phyloP scores from a whole-genome alignment of 2,113 vertebrate genomes.

The Ophiodon elongatus region DNA sequence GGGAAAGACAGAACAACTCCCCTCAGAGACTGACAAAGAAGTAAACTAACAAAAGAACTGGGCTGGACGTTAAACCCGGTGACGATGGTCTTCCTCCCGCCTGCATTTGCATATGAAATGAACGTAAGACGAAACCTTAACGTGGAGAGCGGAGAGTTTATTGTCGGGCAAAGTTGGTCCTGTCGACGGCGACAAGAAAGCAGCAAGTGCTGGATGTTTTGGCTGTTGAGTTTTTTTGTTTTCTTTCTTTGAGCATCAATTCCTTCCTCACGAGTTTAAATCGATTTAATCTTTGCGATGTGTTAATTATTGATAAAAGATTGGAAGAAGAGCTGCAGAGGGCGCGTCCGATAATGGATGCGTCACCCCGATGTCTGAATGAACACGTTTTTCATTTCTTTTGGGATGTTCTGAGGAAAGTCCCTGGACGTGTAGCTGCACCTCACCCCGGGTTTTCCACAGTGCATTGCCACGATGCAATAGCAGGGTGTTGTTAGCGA shows the following conservation, averaged over 20 bases:
- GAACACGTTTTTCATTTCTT: background rate
- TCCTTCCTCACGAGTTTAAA: background rate
- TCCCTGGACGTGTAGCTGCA: no score
- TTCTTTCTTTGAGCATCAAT: background rate
- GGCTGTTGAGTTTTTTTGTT: background rate
- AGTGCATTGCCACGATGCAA: background rate
- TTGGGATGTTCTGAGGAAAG: background rate
- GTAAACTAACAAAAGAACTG: slow-evolving; percentile 84
- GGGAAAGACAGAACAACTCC: slow-evolving; percentile 49
- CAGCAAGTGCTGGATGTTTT: slow-evolving; percentile 31
- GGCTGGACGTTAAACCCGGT: slow-evolving; percentile 78
- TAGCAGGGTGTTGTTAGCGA: no score
- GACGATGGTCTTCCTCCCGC: slow-evolving; percentile 76
- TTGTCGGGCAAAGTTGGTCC: slow-evolving; percentile 10
- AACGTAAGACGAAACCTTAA: slow-evolving; percentile 77
- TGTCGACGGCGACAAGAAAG: slow-evolving; percentile 37
- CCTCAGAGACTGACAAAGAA: slow-evolving; percentile 79
- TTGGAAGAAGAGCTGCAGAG: background rate
- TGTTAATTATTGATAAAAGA: slow-evolving; percentile 26
- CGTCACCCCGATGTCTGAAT: background rate
- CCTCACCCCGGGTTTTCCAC: background rate
- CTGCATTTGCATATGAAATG: slow-evolving; percentile 83
- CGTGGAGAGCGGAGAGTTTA: slow-evolving; percentile 37
- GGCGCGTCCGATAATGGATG: slow-evolving; percentile 13
- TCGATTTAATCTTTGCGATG: background rate